Percentiles rank a stretch among this genome's conserved stretches.
phyloP scores from a whole-genome alignment of 2,797 vertebrate species.

The Synaphobranchus kaupii region DNA sequence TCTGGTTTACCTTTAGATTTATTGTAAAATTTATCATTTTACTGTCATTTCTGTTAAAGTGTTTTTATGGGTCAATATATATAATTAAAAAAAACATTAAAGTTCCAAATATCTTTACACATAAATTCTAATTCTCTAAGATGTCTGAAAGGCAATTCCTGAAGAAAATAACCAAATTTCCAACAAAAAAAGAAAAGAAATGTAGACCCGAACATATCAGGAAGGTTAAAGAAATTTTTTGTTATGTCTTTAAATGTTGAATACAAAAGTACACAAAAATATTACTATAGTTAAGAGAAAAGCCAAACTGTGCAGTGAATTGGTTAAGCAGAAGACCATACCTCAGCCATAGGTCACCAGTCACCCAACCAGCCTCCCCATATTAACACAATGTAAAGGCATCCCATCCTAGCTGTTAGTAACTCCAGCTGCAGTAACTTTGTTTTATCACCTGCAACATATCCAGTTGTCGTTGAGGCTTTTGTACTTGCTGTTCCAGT shows the following conservation, averaged over 20 bases:
- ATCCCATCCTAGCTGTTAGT: neutral
- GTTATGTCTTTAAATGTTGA: neutral
- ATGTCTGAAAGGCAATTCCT: no score
- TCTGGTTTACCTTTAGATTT: neutral
- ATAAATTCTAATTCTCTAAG: no score
- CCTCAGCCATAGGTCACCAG: neutral
- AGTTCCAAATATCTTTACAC: no score
- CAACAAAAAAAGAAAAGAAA: no score
- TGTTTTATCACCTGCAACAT: conserved; percentile 37
- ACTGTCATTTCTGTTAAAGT: no score
- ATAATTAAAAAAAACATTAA: no score
- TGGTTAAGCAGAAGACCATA: neutral
- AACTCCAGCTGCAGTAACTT: neutral
- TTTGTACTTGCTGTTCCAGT: conserved; percentile 32
- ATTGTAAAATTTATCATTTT: neutral
- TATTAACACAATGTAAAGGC: neutral
- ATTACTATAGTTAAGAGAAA: neutral
- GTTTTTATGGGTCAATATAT: no score
- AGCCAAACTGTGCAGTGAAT: neutral
- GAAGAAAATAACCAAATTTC: no score
- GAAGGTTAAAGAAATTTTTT: neutral
- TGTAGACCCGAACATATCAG: no score
- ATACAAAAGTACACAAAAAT: neutral
- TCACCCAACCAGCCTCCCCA: no score
- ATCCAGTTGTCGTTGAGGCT: conserved; percentile 36